Conservation (phyloP, 2,797 vertebrate genomes). For the Gadopsis marmoratus region DNA sequence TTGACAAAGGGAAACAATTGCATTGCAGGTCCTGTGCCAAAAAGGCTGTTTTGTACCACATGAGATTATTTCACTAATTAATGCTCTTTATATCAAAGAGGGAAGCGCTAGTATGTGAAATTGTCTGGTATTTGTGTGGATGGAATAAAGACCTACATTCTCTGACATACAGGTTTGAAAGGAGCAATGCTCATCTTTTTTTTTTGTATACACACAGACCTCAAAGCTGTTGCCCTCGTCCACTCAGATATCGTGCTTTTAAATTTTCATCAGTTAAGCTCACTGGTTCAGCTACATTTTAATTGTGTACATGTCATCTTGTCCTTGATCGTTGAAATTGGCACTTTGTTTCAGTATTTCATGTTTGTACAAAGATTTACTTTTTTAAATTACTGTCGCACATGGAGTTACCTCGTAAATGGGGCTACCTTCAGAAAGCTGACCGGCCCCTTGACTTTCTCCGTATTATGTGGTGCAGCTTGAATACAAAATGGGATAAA, state of each 20-base stretch:
- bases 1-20: constrained; percentile 13
- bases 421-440: background rate
- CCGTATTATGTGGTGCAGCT: constrained; percentile 10
- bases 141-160: constrained; percentile 28
- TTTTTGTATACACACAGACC: constrained; percentile 34
- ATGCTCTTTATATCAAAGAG: constrained; percentile 29
- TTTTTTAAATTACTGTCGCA: constrained; percentile 38
- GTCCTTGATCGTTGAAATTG: constrained; percentile 48
- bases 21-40: constrained; percentile 24
- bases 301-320: constrained; percentile 44
- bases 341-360: constrained; percentile 46
- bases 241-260: constrained; percentile 32
- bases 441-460: constrained; percentile 27
- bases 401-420: constrained; percentile 14
- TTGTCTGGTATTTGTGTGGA: constrained; percentile 34
- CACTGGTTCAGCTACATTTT: constrained; percentile 25
- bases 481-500: constrained; percentile 37
- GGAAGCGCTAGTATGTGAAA: constrained; percentile 29
- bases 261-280: constrained; percentile 35
- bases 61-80: constrained; percentile 47
- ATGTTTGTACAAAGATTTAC: constrained; percentile 11
- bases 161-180: constrained; percentile 21
- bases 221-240: constrained; percentile 20
- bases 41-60: constrained; percentile 18
- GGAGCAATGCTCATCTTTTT: constrained; percentile 25